These are phyloP conservation scores for Clupea harengus DNA, from an alignment of 2,113 vertebrate genomes.

Conservation along the genomic window DNA sequence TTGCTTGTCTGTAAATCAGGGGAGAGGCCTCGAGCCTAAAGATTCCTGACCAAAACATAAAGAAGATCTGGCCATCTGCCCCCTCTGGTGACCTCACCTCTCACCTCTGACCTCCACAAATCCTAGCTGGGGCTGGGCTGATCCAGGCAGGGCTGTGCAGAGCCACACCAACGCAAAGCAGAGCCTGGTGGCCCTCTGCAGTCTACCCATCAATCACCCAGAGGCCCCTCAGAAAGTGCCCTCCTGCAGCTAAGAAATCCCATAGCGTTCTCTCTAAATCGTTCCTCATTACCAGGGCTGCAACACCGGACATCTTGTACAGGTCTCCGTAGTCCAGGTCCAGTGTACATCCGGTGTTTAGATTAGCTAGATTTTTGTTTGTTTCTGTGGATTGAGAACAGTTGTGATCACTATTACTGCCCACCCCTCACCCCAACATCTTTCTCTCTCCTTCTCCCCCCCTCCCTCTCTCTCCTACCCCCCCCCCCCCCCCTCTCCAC, in stretches of 20 bases:
- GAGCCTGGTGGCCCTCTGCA: conserved; percentile 33
- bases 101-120: conserved; percentile 71
- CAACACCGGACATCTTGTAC: neutral
- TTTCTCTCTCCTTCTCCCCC: neutral
- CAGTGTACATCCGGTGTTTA: neutral
- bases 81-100: conserved; percentile 63
- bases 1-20: conserved; percentile 3
- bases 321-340: neutral
- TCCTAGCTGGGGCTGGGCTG: conserved; percentile 54
- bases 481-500: neutral
- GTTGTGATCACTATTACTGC: neutral
- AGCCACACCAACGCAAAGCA: conserved; percentile 45
- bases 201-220: conserved; percentile 29
- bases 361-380: neutral
- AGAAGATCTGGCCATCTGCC: conserved; percentile 70
- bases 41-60: conserved; percentile 53
- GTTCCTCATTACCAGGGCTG: neutral
- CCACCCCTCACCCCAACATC: neutral
- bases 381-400: neutral
- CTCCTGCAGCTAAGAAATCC: conserved; percentile 18
- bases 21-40: conserved; percentile 27
- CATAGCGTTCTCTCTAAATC: conserved; percentile 18
- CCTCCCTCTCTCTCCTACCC: neutral
- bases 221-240: conserved; percentile 20
- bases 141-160: conserved; percentile 48